Evolutionary conservation across 2,113 vertebrate species (phyloP), one percentile per base, ranked within the genome.

Genomic region (Nycticryphes semicollaris): DNA sequence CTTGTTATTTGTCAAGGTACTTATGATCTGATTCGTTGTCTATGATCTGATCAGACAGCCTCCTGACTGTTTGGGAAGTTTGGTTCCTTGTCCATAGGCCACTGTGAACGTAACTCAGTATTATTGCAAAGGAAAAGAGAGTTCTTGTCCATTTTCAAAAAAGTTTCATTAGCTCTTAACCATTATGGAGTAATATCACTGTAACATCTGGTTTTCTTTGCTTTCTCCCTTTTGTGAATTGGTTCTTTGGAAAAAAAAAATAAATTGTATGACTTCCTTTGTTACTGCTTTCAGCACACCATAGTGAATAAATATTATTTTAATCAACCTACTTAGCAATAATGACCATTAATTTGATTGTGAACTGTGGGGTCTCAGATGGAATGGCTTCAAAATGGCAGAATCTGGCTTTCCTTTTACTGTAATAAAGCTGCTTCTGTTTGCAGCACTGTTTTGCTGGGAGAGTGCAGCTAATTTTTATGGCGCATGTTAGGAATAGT

Each of bases 401-500:
- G 92, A 90, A 57, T 87, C 20, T 84, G 64, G 8, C 28, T 96
- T 33, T 91, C 43, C 68, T 93, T 88, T 89, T 64, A 12, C 85
- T 79, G 24, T 48, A 57, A 72, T 81, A 64, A 87, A 93, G 48
- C 87, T 88, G 91, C 69, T 91, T 89, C 89, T 93, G 75, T 84
- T 93, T 80, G 27, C 53, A 85, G 79, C 45, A 25, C 48, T 75
- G 64, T 84, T 70, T 96, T 96, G 94, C 93, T 94, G 94, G 91
- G 96, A 97, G 47, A 96, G 91, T 90, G 76, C 85, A 95, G 84
- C 96, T 96, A 50, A 93, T 96, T 96, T 96, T 96, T 89, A 74
- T 84, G 91, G 47, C 14, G 53, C 64, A 62, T 77, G 74, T 97
- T 84, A 90, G 79, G 89, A 81, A 68, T 39, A 73, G 45, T 70